Percentiles rank a stretch among this genome's conserved stretches.
phyloP scores from a whole-genome alignment of 2,797 vertebrate genomes.

The Leuciscus waleckii region DNA sequence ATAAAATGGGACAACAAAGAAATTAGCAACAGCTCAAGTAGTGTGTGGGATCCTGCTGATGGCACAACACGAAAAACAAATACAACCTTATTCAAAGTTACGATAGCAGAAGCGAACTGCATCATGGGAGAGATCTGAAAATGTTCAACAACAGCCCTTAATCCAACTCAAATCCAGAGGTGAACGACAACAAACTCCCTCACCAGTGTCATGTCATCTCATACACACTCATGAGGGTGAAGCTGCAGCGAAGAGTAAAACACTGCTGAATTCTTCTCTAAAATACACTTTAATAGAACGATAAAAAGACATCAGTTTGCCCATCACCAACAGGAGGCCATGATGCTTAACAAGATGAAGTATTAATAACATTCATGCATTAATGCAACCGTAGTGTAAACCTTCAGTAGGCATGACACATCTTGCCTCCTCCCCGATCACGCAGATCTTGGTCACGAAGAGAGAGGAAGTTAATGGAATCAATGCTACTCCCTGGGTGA shows the following conservation, averaged over 20 bases:
- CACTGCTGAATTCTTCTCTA: not conserved
- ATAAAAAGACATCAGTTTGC: not conserved
- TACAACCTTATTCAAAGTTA: not conserved
- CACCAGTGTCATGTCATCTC: not conserved
- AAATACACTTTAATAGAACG: not conserved
- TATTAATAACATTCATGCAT: not conserved
- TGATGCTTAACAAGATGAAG: not conserved
- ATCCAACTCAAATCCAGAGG: conserved; percentile 66
- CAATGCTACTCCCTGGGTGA: conserved; percentile 69
- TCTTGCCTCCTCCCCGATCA: not conserved
- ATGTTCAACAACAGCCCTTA: conserved; percentile 68
- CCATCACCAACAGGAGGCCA: not conserved
- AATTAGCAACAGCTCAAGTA: not conserved
- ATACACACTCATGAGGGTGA: not conserved
- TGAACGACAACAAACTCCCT: conserved; percentile 52
- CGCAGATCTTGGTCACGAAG: conserved; percentile 1
- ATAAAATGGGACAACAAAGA: not conserved
- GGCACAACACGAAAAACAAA: not conserved
- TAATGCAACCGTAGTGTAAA: not conserved
- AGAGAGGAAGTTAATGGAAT: conserved; percentile 68
- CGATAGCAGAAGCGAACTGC: not conserved
- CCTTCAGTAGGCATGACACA: not conserved
- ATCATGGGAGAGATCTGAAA: not conserved
- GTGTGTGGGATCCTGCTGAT: not conserved
- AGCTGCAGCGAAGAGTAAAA: not conserved